These are phyloP conservation scores for Caerostris darwini DNA, from an alignment of 1,140 invertebrate genomes.

Conservation along the genomic window DNA sequence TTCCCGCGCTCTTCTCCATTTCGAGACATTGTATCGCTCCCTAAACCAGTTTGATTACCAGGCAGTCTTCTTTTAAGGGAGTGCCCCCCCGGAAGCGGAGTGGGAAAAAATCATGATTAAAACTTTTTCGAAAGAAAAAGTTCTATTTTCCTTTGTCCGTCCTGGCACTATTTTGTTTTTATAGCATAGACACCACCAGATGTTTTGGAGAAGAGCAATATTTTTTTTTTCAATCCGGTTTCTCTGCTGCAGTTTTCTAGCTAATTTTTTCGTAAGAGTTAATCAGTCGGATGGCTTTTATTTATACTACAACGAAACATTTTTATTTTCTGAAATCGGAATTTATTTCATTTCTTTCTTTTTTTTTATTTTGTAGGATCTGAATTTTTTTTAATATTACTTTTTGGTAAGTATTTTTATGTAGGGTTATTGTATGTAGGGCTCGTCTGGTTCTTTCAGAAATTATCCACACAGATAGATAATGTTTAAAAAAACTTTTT, in stretches of 20 bases:
- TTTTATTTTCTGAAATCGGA: neutral
- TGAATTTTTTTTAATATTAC: too few species aligned
- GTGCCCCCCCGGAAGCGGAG: too few species aligned
- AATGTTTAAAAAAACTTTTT: neutral
- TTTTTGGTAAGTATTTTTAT: neutral
- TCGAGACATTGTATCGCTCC: neutral
- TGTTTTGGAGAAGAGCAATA: too few species aligned
- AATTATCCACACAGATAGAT: neutral
- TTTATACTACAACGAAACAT: neutral
- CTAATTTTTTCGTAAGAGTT: slow-evolving; percentile 37
- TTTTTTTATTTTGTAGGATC: neutral
- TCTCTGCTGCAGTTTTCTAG: neutral
- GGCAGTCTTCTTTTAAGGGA: neutral
- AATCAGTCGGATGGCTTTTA: slow-evolving; percentile 26
- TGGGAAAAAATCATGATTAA: slow-evolving; percentile 60
- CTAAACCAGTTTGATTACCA: slow-evolving; percentile 16
- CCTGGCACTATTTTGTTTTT: slow-evolving; percentile 18
- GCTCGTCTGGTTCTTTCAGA: neutral
- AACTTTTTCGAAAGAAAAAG: slow-evolving; percentile 49
- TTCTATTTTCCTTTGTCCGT: neutral
- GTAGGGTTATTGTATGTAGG: too few species aligned
- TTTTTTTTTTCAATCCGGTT: neutral
- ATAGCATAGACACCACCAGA: slow-evolving; percentile 19
- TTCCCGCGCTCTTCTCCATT: neutral
- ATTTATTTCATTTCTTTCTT: neutral